Conservation (phyloP, 1,140 invertebrate species). For the Drosophila miranda region DNA sequence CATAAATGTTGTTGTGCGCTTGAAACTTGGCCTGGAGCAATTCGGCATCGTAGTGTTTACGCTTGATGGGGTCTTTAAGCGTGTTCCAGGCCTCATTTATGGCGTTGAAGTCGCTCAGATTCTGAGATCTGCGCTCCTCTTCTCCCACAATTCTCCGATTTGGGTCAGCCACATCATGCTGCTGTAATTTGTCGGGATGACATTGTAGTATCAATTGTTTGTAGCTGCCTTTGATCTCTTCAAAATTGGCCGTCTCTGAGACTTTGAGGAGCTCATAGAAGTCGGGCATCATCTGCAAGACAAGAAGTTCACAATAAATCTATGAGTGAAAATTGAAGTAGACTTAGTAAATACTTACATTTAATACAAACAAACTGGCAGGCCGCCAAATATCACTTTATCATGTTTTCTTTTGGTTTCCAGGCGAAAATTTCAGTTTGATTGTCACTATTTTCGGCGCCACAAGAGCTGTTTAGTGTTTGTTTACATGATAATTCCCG, state of each 20-base stretch:
- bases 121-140: slow-evolving; percentile 8
- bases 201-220: slow-evolving; percentile 81
- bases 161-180: slow-evolving; percentile 52
- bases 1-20: slow-evolving; percentile 74
- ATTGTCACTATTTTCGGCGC: neutral
- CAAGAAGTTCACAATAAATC: neutral
- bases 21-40: slow-evolving; percentile 72
- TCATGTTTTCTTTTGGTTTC: neutral
- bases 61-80: slow-evolving; percentile 76
- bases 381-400: neutral
- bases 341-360: slow-evolving; percentile 44
- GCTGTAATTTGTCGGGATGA: slow-evolving; percentile 81
- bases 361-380: slow-evolving; percentile 3
- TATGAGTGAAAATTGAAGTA: slow-evolving; percentile 9
- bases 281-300: slow-evolving; percentile 66
- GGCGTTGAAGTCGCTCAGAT: slow-evolving; percentile 60
- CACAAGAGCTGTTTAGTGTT: slow-evolving; percentile 60
- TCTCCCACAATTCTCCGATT: slow-evolving; percentile 22
- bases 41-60: slow-evolving; percentile 80
- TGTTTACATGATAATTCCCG: neutral
- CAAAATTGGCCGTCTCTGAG: slow-evolving; percentile 56
- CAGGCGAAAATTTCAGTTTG: slow-evolving; percentile 16
- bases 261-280: slow-evolving; percentile 72
- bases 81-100: slow-evolving; percentile 80
- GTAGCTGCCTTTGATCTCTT: slow-evolving; percentile 76